Base-by-base conservation (phyloP, 1,140 invertebrate genomes). In the Pseudomyrmex pallidus region DNA sequence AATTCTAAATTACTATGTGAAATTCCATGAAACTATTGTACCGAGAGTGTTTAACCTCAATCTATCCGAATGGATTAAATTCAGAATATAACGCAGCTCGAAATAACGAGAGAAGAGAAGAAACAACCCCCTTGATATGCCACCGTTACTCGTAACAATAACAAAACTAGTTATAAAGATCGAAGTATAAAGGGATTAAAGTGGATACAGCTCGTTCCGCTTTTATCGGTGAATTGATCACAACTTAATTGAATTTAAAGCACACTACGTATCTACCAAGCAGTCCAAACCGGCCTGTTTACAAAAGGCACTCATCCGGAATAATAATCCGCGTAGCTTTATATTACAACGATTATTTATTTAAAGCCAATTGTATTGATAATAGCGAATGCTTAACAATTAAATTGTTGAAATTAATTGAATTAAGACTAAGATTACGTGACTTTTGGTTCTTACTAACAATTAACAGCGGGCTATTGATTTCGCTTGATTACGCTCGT, bases 131-230 rank as follows among this genome's bases (percentile, higher is more conserved):
- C 20, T 80, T 59, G 20, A 70, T 57, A 48, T 70, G 44, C 54
- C 20, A 57, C 5, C 22, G n/a, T 78, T 78, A 44, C 44, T 52
- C 10, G 44, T 72, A 72, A 50, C 10, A 59, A 68, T 70, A 80
- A 70, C 66, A 59, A 80, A 80, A 80, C 20, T 72, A 35, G 66
- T 80, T 70, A 80, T 25, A 80, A 80, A 78, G 64, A 80, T 80
- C n/a, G 12, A 80, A 72, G 46, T 13, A 48, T 80, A 61, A 80
- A 80, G 68, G 64, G 44, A 59, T 80, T 72, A 80, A 80, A 72
- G 12, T 59, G 13, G 22, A 17, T 59, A 13, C 44, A 50, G 10
- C 44, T 25, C 44, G 35, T 15, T 25, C 17, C 52, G 44, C 22
- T 72, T 80, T 80, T 72, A 22, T 80, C 46, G 54, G 1, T 59